Evolutionary conservation across 2,888 invertebrate species (phyloP).

Genomic region (Proisotoma minuta): DNA sequence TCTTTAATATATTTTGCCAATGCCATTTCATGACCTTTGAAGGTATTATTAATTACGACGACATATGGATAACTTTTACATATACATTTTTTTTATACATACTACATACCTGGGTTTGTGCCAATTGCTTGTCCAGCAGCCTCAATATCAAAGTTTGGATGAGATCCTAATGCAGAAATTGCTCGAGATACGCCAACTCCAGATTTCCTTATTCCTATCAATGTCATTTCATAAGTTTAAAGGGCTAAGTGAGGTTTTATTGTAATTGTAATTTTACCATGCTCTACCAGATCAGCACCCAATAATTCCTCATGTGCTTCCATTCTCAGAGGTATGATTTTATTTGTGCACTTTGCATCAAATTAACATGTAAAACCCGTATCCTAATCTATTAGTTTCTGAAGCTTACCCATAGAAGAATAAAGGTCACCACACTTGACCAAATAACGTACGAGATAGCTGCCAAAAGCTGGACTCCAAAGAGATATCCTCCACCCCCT

Average conservation of each 20-base stretch:
- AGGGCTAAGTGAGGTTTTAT: too few species aligned
- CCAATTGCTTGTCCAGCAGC: constrained; percentile 41
- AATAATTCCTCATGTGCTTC: constrained; percentile 72
- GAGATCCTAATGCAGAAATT: constrained; percentile 49
- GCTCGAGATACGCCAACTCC: constrained; percentile 50
- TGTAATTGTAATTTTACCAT: too few species aligned
- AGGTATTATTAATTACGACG: background rate
- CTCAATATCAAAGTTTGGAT: constrained; percentile 45
- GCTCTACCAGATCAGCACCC: constrained; percentile 85
- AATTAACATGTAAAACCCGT: background rate
- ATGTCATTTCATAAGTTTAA: background rate
- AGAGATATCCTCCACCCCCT: constrained; percentile 83
- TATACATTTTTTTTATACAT: background rate
- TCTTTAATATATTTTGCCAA: constrained; percentile 38
- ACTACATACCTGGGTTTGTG: constrained; percentile 45
- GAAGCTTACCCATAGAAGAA: constrained; percentile 65
- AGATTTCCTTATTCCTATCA: constrained; percentile 56
- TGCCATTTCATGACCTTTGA: constrained; percentile 45
- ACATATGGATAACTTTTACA: background rate
- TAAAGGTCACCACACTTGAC: constrained; percentile 67
- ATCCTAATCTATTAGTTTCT: too few species aligned
- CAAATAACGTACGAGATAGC: constrained; percentile 67
- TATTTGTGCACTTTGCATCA: constrained; percentile 59
- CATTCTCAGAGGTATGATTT: constrained; percentile 77
- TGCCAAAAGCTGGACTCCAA: constrained; percentile 75